These are phyloP conservation scores for Protodeltote pygarga DNA, from an alignment of 2,888 invertebrate species.

Conservation along the genomic window DNA sequence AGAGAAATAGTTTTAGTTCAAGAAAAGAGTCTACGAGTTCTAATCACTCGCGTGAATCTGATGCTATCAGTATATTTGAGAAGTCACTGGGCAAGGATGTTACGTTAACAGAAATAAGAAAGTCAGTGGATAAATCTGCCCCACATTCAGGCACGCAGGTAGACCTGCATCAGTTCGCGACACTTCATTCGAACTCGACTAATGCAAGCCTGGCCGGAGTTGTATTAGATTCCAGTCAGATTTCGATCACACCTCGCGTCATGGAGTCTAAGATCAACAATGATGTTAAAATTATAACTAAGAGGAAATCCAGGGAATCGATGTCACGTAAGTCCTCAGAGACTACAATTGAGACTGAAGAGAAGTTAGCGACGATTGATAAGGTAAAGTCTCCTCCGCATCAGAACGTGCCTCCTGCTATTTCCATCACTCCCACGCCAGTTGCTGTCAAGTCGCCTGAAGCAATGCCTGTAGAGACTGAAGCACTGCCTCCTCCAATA, in stretches of 20 bases:
- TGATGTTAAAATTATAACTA: slow-evolving; percentile 67
- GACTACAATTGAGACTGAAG: slow-evolving; percentile 65
- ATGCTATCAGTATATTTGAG: slow-evolving; percentile 83
- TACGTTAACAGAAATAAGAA: slow-evolving; percentile 81
- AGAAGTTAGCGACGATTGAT: slow-evolving; percentile 70
- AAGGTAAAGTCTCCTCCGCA: slow-evolving; percentile 72
- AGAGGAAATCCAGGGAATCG: slow-evolving; percentile 71
- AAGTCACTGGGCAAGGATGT: slow-evolving; percentile 83
- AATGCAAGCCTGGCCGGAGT: slow-evolving; percentile 63
- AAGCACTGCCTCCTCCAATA: slow-evolving; percentile 70
- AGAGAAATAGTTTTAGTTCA: slow-evolving; percentile 78
- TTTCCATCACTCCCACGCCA: slow-evolving; percentile 66
- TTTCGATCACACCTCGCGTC: slow-evolving; percentile 76
- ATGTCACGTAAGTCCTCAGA: slow-evolving; percentile 73
- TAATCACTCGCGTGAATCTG: slow-evolving; percentile 79
- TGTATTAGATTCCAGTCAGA: slow-evolving; percentile 75
- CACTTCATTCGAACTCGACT: slow-evolving; percentile 67
- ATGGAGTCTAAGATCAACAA: slow-evolving; percentile 62
- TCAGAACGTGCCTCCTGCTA: slow-evolving; percentile 59
- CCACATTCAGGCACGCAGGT: slow-evolving; percentile 60
- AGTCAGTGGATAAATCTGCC: slow-evolving; percentile 76
- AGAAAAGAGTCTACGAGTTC: slow-evolving; percentile 83
- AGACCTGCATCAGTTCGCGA: slow-evolving; percentile 77
- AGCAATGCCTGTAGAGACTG: slow-evolving; percentile 64
- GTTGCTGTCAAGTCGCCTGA: slow-evolving; percentile 57